Base-by-base conservation (phyloP, 2,888 invertebrate species). In the Encarsia formosa region DNA sequence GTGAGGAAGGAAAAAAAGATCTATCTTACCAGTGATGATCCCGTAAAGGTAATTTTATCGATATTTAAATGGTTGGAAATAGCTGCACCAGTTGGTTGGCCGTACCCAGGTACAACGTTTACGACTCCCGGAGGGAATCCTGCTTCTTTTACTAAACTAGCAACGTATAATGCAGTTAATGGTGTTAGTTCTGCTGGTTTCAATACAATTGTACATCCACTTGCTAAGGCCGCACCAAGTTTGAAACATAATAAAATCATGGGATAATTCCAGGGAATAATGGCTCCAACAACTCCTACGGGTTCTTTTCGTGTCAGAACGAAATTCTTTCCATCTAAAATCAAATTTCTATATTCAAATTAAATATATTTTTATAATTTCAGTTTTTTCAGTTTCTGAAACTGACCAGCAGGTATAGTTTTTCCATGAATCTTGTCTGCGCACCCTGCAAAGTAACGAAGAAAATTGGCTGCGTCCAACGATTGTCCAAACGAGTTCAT, bases 251-350 rank as follows among this genome's bases (percentile, higher is more conserved):
- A 76, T 87, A 91, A 88, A 50, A 87, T 68, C 24, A 84, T 66
- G 1, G 86, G 88, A 67, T 85, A 87, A 72, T 88, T 88, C 88
- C 88, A 88, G 13, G 88, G 88, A 49, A 87, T 86, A 51, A 88
- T 87, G 69, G 85, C 84, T 2, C 85, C 88, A 57, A 85, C 86
- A 3, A 88, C 86, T 5, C 88, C 88, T 22, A 88, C 76, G 1
- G 88, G 87, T 65, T 88, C 86, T 62, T 83, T 81, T 42, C 80
- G 75, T 0, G 85, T 86, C 75, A 86, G 79, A 3, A 81, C 75
- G 60, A 88, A 77, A 53, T 76, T 76, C 11, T 72, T 66, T 4
- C 84, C 86, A 67, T 81, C 82, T 76, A 29, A n/a, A 15, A n/a
- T n/a, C n/a, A n/a, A n/a, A n/a, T n/a, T n/a, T n/a, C n/a, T n/a